phyloP scores from a whole-genome alignment of 2,888 invertebrate species.

The Polydesmus complanatus region DNA sequence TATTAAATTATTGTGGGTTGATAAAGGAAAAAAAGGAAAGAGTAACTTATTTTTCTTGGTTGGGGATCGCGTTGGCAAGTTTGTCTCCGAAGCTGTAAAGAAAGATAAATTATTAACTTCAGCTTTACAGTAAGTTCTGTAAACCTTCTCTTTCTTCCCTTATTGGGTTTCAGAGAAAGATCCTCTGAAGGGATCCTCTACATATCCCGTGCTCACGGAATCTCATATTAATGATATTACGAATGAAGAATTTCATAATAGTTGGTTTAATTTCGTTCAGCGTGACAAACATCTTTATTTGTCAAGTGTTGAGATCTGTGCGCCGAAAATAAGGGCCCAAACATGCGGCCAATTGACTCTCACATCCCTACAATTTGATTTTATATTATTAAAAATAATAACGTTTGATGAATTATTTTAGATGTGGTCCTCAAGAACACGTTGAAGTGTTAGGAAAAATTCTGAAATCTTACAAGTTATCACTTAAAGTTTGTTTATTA shows the following conservation, averaged over 20 bases:
- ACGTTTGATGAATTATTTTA: constrained; percentile 33
- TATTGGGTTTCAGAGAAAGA: not conserved
- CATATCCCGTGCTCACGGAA: too few relatives aligned
- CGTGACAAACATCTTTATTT: too few relatives aligned
- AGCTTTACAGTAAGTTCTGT: constrained; percentile 50
- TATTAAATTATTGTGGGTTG: constrained; percentile 46
- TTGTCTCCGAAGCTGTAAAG: constrained; percentile 45
- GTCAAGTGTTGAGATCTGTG: too few relatives aligned
- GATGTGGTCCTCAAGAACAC: constrained; percentile 55
- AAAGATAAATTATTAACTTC: constrained; percentile 53
- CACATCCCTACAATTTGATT: not conserved
- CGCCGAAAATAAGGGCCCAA: too few relatives aligned
- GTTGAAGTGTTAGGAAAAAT: constrained; percentile 57
- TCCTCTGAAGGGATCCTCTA: too few relatives aligned
- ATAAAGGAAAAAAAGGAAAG: constrained; percentile 55
- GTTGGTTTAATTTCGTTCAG: too few relatives aligned
- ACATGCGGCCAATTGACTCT: too few relatives aligned
- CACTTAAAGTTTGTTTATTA: constrained; percentile 51
- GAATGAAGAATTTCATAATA: too few relatives aligned
- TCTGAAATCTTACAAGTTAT: constrained; percentile 49
- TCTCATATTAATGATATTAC: too few relatives aligned
- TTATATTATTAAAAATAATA: not conserved
- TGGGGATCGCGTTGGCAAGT: constrained; percentile 51
- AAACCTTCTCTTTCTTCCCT: not conserved
- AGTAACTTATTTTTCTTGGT: constrained; percentile 47